Evolutionary conservation across 2,113 vertebrate genomes (phyloP).

Genomic region (Amblyopsis rosae): DNA sequence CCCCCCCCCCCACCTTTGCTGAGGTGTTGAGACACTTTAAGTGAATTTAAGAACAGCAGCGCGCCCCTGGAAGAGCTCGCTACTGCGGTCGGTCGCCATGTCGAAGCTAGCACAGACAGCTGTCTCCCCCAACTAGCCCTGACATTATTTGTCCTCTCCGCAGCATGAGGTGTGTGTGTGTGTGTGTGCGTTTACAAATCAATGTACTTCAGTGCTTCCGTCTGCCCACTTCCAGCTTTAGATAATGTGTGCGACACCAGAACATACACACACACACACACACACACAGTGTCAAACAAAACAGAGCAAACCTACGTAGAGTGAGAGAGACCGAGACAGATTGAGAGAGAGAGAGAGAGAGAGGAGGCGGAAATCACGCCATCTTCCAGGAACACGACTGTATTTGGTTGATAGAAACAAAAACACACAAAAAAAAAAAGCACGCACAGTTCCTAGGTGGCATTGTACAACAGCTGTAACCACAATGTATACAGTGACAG

Average conservation of each 20-base stretch:
- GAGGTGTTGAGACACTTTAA: constrained; percentile 72
- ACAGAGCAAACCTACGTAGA: constrained; percentile 52
- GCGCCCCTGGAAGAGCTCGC: constrained; percentile 46
- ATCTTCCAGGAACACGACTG: constrained; percentile 23
- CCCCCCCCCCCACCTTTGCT: constrained; percentile 49
- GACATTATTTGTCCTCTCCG: constrained; percentile 66
- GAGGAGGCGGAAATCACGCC: constrained; percentile 17
- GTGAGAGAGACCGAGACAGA: not conserved
- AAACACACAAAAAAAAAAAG: not conserved
- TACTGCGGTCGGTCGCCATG: constrained; percentile 50
- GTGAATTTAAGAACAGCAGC: constrained; percentile 63
- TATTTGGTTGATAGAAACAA: constrained; percentile 1
- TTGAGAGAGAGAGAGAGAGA: not conserved
- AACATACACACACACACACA: constrained; percentile 24
- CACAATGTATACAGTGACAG: not conserved
- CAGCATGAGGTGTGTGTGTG: constrained; percentile 28
- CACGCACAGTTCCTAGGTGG: not conserved
- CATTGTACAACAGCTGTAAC: not conserved
- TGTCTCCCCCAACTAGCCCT: constrained; percentile 56
- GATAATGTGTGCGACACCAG: constrained; percentile 33
- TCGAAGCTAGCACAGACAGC: constrained; percentile 56
- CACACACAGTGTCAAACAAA: constrained; percentile 55
- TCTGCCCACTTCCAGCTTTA: constrained; percentile 60
- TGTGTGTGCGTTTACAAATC: constrained; percentile 7
- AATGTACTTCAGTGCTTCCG: constrained; percentile 30